Evolutionary conservation across 2,113 vertebrate genomes (phyloP).

Genomic region (Syngnathus scovelli): DNA sequence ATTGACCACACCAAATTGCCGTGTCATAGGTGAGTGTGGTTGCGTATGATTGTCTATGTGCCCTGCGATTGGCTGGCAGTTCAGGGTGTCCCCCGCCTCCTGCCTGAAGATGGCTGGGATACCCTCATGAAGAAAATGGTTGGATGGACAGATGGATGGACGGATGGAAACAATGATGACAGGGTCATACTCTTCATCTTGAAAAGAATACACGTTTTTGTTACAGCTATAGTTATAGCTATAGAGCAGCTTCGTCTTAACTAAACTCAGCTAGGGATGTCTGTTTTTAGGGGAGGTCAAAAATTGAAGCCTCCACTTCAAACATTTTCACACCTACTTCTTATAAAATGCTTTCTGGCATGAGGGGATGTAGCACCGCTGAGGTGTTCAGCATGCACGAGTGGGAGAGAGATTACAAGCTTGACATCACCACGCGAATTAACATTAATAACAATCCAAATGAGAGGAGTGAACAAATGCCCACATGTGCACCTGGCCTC

Average conservation of each 20-base stretch:
- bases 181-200: neutral
- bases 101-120: too few relatives aligned
- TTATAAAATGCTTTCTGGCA: conserved; percentile 23
- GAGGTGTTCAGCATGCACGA: neutral
- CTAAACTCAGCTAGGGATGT: conserved; percentile 6
- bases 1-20: too few relatives aligned
- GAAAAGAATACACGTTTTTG: neutral
- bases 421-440: conserved; percentile 40
- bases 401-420: conserved; percentile 10
- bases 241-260: neutral
- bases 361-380: conserved; percentile 9
- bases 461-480: conserved; percentile 49
- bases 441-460: conserved; percentile 54
- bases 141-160: too few relatives aligned
- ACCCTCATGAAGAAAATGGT: too few relatives aligned
- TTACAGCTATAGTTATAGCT: too few relatives aligned
- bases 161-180: neutral
- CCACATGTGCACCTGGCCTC: conserved; percentile 54
- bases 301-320: conserved; percentile 28
- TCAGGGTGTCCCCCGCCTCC: too few relatives aligned
- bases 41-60: too few relatives aligned
- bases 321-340: conserved; percentile 33
- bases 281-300: conserved; percentile 18
- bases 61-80: too few relatives aligned
- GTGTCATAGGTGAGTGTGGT: too few relatives aligned